Percentiles rank a stretch among this genome's conserved stretches.
These are phyloP conservation scores for Andrena bucephala DNA, from an alignment of 2,888 invertebrate species.

Conservation along the genomic window DNA sequence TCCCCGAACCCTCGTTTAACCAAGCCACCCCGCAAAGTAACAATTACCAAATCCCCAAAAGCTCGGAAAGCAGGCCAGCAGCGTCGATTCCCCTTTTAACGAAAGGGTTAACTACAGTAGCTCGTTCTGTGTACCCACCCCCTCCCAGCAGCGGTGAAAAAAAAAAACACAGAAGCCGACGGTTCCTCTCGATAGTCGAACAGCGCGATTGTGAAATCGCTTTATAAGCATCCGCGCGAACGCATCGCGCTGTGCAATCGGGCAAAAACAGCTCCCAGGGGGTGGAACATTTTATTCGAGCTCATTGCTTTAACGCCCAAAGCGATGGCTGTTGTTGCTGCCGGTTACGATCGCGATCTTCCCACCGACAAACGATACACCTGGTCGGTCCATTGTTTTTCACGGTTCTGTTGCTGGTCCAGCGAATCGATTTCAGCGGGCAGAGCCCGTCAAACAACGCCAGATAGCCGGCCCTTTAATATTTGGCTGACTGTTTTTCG, in stretches of 20 bases:
- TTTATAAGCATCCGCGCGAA: constrained; percentile 29
- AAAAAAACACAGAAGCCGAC: background rate
- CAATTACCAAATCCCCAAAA: background rate
- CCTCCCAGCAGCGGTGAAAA: no score
- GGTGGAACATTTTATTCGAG: constrained; percentile 28
- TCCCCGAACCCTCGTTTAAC: background rate
- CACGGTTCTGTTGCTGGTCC: background rate
- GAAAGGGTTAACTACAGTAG: background rate
- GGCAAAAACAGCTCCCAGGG: constrained; percentile 25
- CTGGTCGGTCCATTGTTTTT: background rate
- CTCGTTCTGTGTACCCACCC: background rate
- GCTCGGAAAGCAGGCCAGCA: background rate
- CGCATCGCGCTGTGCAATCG: constrained; percentile 24
- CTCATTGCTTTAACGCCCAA: constrained; percentile 7
- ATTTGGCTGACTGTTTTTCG: constrained; percentile 6
- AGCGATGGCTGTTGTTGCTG: constrained; percentile 5
- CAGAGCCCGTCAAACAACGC: background rate
- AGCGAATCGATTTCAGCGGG: background rate
- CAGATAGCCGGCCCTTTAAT: constrained; percentile 4
- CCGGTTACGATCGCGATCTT: constrained; percentile 16
- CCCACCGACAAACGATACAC: constrained; percentile 10
- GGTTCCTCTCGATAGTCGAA: background rate
- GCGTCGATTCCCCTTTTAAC: background rate
- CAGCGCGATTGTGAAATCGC: constrained; percentile 35
- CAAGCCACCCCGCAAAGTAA: background rate